These are phyloP conservation scores for Lochmaea crataegi DNA, from an alignment of 2,888 invertebrate species.

Conservation along the genomic window DNA sequence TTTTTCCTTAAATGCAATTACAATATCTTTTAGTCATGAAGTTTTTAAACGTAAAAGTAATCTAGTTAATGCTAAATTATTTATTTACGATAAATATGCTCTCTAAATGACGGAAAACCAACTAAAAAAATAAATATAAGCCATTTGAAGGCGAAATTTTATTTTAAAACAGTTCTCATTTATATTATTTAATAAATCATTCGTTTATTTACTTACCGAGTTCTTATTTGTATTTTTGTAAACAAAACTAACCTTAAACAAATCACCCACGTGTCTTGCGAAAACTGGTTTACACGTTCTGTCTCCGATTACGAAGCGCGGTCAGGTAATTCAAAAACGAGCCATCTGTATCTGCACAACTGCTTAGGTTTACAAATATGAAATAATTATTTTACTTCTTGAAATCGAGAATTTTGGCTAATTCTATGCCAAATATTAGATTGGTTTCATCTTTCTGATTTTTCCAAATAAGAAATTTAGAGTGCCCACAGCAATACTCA, in stretches of 20 bases:
- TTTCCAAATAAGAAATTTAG: no score
- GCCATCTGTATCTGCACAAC: neutral
- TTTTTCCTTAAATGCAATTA: no score
- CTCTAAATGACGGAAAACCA: neutral
- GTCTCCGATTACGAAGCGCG: neutral
- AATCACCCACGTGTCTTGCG: conserved; percentile 1
- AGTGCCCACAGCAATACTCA: no score
- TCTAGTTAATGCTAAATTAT: neutral
- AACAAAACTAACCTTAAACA: conserved; percentile 23
- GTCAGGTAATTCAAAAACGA: neutral
- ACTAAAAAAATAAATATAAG: neutral
- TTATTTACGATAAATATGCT: neutral
- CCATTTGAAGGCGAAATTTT: neutral
- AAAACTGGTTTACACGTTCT: conserved; percentile 8
- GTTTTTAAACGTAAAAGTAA: no score
- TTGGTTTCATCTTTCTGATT: no score
- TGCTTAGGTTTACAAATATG: no score
- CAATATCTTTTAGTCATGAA: no score
- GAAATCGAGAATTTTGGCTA: no score
- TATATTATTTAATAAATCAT: neutral
- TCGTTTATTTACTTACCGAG: neutral
- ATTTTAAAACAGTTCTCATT: neutral
- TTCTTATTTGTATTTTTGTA: neutral
- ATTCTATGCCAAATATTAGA: no score
- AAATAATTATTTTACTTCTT: no score